Base-by-base conservation (phyloP, 2,797 vertebrate species). In the Spinus olivaceus region DNA sequence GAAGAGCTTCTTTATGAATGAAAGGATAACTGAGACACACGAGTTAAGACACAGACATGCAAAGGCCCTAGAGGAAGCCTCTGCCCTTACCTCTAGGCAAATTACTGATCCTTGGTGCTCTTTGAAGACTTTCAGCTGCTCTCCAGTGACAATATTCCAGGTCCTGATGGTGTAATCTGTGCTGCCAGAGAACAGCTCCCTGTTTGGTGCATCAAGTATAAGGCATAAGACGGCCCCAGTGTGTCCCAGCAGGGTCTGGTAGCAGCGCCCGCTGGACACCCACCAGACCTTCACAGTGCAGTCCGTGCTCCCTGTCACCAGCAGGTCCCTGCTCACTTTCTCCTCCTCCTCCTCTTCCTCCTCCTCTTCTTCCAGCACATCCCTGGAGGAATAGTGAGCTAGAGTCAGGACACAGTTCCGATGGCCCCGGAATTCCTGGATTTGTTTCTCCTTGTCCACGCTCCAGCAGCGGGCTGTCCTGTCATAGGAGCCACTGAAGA, bases 401-500 rank as follows among this genome's bases (percentile, higher is more conserved):
- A 98, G 83, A 28, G 98, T 97, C 92, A 98, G 94, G 59, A 98
- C 98, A 8, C 98, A 98, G 96, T 98, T 98, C 41, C 97, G 96
- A 86, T 98, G 98, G 93, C 98, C 98, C 37, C 97, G 96, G 89
- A 98, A 98, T 63, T 98, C 98, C 96, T 92, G 97, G 88, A 97
- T 94, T 70, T 89, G 96, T 69, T 97, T 97, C 39, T 97, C 98
- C 35, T 97, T 96, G 71, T 98, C 97, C 85, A 98, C 90, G 0
- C 97, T 98, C 98, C 98, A 98, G 59, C 97, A 97, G 3, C 98
- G 98, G 4, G 98, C 98, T 0, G 98, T 98, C 66, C 98, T 97
- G 91, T 98, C 98, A 1, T 98, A 98, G 86, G 98, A 98, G 81
- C 98, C 97, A 53, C 98, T 98, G 37, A 98, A 98, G 51, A 98